A percentile compares a stretch with the other conserved stretches of the same genome.
phyloP scores from a whole-genome alignment of 23 tunicate genomes.

The Aplidium turbinatum region DNA sequence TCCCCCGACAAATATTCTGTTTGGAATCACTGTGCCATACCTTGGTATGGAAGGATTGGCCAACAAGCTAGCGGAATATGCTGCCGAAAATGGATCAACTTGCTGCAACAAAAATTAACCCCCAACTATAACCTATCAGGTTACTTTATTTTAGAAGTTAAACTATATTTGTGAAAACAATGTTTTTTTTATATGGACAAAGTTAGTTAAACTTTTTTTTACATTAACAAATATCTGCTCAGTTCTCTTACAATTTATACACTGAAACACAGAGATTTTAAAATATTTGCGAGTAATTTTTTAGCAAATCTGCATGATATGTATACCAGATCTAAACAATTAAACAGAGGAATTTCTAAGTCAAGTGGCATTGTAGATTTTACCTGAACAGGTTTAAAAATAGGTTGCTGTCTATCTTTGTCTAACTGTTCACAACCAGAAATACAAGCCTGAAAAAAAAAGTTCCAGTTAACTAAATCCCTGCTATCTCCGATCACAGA shows the following conservation, averaged over 20 bases:
- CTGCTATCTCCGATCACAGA: neutral
- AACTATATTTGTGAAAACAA: too few species aligned
- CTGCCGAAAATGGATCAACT: constrained; percentile 22
- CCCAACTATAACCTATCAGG: neutral
- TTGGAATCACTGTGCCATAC: constrained; percentile 93
- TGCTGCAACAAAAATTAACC: constrained; percentile 5
- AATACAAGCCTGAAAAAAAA: constrained; percentile 25
- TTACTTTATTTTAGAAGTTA: neutral
- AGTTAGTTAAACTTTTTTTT: too few species aligned
- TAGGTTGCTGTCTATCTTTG: constrained; percentile 38
- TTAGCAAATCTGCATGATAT: too few species aligned
- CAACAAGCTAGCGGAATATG: constrained; percentile 13
- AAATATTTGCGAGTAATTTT: too few species aligned
- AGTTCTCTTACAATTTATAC: too few species aligned
- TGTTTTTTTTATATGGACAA: too few species aligned
- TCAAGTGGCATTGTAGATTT: too few species aligned
- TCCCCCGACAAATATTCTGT: constrained; percentile 94
- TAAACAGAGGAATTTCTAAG: too few species aligned
- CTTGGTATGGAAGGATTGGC: constrained; percentile 46
- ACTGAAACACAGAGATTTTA: too few species aligned
- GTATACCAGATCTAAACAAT: too few species aligned
- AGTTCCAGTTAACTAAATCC: neutral
- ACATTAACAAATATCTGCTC: too few species aligned
- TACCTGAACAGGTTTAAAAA: constrained; percentile 50
- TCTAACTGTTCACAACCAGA: constrained; percentile 36